Base-by-base conservation (phyloP, 1,140 invertebrate genomes). In the Neodiprion lecontei region DNA sequence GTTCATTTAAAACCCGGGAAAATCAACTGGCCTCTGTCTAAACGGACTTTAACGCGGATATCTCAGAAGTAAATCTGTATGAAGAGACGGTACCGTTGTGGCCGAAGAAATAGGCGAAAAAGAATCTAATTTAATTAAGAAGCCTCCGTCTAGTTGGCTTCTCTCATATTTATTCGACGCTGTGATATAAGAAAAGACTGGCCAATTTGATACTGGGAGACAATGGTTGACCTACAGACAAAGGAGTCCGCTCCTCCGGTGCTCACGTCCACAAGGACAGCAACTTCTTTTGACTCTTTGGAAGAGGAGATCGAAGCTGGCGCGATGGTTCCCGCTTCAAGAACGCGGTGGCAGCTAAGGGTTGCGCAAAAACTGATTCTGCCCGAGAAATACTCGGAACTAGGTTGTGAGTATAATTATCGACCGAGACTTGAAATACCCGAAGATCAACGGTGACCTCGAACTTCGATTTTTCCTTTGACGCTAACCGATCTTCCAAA, bases 151-250 rank as follows among this genome's bases (percentile, higher is more conserved):
- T 40, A 40, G 28, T 5, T 40, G 2, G 28, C 28, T 40, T 40
- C 28, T 40, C 28, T 40, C 28, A 40, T 40, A 40, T 40, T 40
- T 61, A n/a, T 4, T 61, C 8, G 9, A 17, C n/a, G 11, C 53
- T 14, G n/a, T 9, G 53, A 61, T 61, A 9, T 61, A 14, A 61
- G 53, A 61, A 17, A 61, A 61, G 5, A 61, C 53, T 61, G n/a
- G 53, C 53, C 11, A 17, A 61, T 7, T 11, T 12, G 53, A 61
- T 12, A 61, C 53, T 61, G 11, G n/a, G 53, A 61, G 53, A 61
- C 53, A 61, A 61, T 61, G 53, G 53, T 61, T 61, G 53, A 61
- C 53, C 53, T 61, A 61, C 53, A 61, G 53, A 61, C 8, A 61
- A 61, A 61, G 53, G 53, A 61, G 11, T 5, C 28, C 28, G 28